phyloP scores from a whole-genome alignment of 37 sponge, comb jelly and placozoan genomes.

The Bolinopsis microptera region DNA sequence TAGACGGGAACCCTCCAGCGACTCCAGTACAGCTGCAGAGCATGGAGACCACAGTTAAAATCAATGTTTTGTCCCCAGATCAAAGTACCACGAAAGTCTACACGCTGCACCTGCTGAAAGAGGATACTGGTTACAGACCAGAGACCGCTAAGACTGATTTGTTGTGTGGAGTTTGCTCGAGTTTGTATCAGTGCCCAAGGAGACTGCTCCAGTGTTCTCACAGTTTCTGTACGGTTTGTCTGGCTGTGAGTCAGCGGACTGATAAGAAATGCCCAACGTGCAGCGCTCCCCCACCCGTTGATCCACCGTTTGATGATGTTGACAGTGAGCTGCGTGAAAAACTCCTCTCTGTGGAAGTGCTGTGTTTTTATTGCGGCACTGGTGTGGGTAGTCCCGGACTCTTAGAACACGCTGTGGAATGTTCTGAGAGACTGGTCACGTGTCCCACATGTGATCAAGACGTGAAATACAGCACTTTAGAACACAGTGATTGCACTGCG shows the following conservation, averaged over 20 bases:
- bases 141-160: not conserved
- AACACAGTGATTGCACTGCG: not conserved
- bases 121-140: slow-evolving; percentile 38
- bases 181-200: not conserved
- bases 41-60: slow-evolving; percentile 25
- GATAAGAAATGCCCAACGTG: slow-evolving; percentile 53
- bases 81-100: slow-evolving; percentile 18
- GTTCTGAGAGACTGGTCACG: not conserved
- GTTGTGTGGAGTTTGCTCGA: slow-evolving; percentile 41
- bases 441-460: not conserved
- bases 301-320: slow-evolving; percentile 32
- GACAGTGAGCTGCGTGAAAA: not conserved
- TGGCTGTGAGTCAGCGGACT: slow-evolving; percentile 57
- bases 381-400: not conserved
- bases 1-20: slow-evolving; percentile 42
- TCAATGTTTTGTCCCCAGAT: slow-evolving; percentile 42
- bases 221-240: slow-evolving; percentile 45
- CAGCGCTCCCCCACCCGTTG: not conserved
- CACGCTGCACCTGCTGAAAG: slow-evolving; percentile 31
- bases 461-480: slow-evolving; percentile 14
- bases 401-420: not conserved
- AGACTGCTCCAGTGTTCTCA: slow-evolving; percentile 3
- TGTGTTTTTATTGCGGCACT: slow-evolving; percentile 42
- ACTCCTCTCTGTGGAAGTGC: not conserved
- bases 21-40: not conserved